Evolutionary conservation across 1,140 invertebrate genomes (phyloP).

Genomic region (Tribolium madens): DNA sequence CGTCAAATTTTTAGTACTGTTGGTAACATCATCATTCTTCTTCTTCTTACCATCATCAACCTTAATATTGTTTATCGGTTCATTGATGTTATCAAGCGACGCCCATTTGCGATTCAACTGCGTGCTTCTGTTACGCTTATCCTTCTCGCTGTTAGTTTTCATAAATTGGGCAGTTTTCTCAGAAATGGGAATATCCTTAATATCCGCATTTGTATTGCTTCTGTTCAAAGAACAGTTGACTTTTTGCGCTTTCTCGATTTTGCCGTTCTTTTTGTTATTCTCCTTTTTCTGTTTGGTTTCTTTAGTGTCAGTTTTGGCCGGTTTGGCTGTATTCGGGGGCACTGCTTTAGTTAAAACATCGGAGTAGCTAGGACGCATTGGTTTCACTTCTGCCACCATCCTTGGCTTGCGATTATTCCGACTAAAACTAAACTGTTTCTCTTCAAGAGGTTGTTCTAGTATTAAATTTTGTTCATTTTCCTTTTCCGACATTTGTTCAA

Average conservation of each 20-base stretch:
- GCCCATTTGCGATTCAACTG: slow-evolving; percentile 71
- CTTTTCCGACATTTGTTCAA: slow-evolving; percentile 49
- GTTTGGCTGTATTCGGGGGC: slow-evolving; percentile 65
- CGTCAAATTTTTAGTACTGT: slow-evolving; percentile 59
- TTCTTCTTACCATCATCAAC: slow-evolving; percentile 58
- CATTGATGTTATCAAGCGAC: slow-evolving; percentile 70
- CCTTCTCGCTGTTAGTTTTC: slow-evolving; percentile 55
- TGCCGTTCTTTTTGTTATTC: slow-evolving; percentile 62
- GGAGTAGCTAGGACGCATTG: slow-evolving; percentile 86
- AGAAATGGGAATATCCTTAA: slow-evolving; percentile 57
- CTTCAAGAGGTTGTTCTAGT: slow-evolving; percentile 45
- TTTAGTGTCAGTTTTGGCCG: slow-evolving; percentile 66
- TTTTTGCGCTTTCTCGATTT: slow-evolving; percentile 68
- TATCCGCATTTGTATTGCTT: slow-evolving; percentile 61
- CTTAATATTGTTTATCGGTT: slow-evolving; percentile 63
- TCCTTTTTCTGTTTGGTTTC: slow-evolving; percentile 62
- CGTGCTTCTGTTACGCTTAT: slow-evolving; percentile 56
- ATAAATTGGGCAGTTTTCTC: slow-evolving; percentile 56
- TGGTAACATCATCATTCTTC: slow-evolving; percentile 66
- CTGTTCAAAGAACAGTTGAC: slow-evolving; percentile 62
- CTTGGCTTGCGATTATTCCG: slow-evolving; percentile 74
- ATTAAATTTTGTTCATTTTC: slow-evolving; percentile 40
- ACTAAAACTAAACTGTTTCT: slow-evolving; percentile 62
- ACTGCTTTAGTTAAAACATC: slow-evolving; percentile 80
- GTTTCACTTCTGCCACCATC: slow-evolving; percentile 86